Conservation (phyloP, 1,140 invertebrate species). For the Zaprionus davidi region DNA sequence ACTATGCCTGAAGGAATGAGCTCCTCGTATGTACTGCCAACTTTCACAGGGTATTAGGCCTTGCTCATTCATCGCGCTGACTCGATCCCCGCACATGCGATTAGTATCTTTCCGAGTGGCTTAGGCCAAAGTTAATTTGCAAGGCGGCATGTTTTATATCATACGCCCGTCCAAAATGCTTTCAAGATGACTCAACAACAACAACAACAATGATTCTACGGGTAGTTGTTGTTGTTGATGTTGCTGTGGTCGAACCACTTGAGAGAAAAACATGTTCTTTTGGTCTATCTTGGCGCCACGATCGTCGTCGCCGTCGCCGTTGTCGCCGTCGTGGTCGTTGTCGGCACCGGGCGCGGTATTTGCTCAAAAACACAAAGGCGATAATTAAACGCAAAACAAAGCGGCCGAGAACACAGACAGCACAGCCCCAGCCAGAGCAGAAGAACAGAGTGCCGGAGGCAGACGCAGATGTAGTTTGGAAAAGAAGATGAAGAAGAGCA, state of each 20-base stretch:
- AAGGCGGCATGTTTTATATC: conserved; percentile 79
- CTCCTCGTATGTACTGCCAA: neutral
- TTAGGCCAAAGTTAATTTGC: conserved; percentile 81
- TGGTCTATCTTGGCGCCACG: conserved; percentile 81
- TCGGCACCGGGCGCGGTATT: conserved; percentile 66
- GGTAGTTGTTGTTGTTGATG: conserved; percentile 16
- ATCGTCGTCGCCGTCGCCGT: conserved; percentile 51
- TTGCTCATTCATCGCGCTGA: neutral
- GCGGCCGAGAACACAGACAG: conserved; percentile 62
- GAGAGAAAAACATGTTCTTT: conserved; percentile 81
- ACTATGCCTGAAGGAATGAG: no score
- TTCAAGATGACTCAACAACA: conserved; percentile 80
- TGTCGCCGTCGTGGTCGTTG: conserved; percentile 18
- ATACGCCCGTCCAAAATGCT: conserved; percentile 66
- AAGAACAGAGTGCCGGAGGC: conserved; percentile 9
- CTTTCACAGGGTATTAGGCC: conserved; percentile 15
- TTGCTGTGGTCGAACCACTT: conserved; percentile 58
- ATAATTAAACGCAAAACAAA: conserved; percentile 81
- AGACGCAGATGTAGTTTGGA: neutral
- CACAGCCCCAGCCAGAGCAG: conserved; percentile 11
- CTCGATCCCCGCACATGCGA: conserved; percentile 20
- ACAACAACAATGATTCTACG: conserved; percentile 30
- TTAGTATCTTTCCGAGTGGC: conserved; percentile 61
- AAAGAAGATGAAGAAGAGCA: neutral
- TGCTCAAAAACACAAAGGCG: conserved; percentile 76